Evolutionary conservation across 2,888 invertebrate genomes (phyloP), one percentile per base, ranked within the genome.

Genomic region (Scaptomyza caliginosa): DNA sequence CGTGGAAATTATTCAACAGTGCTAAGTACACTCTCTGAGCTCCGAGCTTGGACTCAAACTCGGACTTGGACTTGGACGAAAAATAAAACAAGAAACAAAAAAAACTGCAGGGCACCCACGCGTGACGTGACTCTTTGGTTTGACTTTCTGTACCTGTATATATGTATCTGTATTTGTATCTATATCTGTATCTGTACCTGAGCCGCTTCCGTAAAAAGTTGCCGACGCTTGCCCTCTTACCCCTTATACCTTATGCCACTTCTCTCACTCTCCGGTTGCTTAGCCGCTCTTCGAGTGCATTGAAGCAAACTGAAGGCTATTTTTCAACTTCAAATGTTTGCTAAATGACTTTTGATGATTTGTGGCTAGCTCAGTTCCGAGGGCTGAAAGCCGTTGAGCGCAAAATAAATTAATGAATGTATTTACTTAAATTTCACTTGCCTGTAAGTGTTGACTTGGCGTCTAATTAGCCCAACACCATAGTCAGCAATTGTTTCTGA

Each of bases 291-390:
- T 88, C 85, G 85, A 85, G 86, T 83, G 89, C 84, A 85, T 88
- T 88, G 83, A 86, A 79, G 75, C 79, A 86, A 86, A 71, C 84
- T 89, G 77, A 85, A 86, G 88, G 87, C 84, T 89, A 89, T 88
- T 88, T 89, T 89, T 88, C 88, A 89, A 86, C 89, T 82, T 82
- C 78, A 80, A 83, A 88, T 87, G 88, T 85, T 88, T 84, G 86
- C 88, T 88, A 84, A 84, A 88, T 84, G 89, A 88, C 88, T 88
- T 85, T 88, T 84, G 83, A 88, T 84, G 83, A 84, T 84, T 84
- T 84, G 83, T 84, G 88, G 83, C 75, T 57, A 77, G 77, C 68
- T 67, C 50, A 46, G 64, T 38, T 10, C 32, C 38, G 30, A 34
- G 66, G 68, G 78, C 63, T 67, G 66, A 56, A 55, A 62, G 65